Base-by-base conservation (phyloP, 2,113 vertebrate species). In the Scophthalmus maximus region DNA sequence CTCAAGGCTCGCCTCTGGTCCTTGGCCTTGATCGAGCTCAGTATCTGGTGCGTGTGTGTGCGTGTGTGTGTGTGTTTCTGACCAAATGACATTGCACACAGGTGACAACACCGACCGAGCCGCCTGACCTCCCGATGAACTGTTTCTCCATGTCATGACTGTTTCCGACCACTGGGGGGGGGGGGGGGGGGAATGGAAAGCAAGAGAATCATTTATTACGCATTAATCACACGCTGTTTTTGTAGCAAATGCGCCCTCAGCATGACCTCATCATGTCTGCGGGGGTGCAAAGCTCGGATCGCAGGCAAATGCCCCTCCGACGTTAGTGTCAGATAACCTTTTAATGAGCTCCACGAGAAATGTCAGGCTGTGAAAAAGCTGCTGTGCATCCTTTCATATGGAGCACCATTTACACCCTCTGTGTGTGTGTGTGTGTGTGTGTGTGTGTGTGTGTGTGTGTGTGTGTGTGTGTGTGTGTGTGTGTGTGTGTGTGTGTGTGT, bases 401-500 rank as follows among this genome's bases (percentile, higher is more conserved):
- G 67, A 72, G 42, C 27, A 27, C 62, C 22, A 34, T 83, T 81
- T 72, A 77, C 57, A 64, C 69, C 50, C 73, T 5, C 51, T 49
- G 49, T 73, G 40, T 71, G 46, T 73, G 78, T 85, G 74, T 88
- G 69, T 91, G 56, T 65, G 60, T 30, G 57, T 49, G 49, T 73
- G 40, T 71, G 46, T 73, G 78, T 84, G 73, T 88, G 70, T 91
- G 38, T 74, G 60, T 73, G 59, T 36, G 62, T 49, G 40, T 74
- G 36, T 66, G 51, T 75, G 79, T 86, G 76, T 89, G 72, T 91
- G 56, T 65, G 60, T 30, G 57, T 49, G 49, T 73, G 40, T 71
- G 46, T 73, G 78, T 84, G 73, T 88, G 70, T 91, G 38, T 74
- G 60, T 73, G 59, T 36, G 62, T 49, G 40, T 74, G 36, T 66